Evolutionary conservation across 2,888 invertebrate species (phyloP).

Genomic region (Pilophorus perplexus): DNA sequence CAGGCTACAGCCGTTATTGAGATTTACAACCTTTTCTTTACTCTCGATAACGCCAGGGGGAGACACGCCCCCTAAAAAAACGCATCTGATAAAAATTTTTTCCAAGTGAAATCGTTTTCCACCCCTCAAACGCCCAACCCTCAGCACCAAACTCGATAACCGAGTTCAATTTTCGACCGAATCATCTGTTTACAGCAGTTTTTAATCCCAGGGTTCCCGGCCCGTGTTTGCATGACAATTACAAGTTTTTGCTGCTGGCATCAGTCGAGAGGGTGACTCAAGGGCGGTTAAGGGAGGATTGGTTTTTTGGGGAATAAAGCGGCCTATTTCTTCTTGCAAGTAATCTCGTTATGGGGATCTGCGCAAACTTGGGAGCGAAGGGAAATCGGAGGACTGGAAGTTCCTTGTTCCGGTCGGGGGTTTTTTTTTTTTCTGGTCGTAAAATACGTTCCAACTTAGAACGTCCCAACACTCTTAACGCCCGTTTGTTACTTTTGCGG

Average conservation of each 20-base stretch:
- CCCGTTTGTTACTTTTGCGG: no score
- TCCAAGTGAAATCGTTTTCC: background rate
- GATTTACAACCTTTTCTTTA: background rate
- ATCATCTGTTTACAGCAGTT: constrained; percentile 20
- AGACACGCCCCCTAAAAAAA: background rate
- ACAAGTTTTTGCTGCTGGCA: constrained; percentile 6
- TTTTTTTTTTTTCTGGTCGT: no score
- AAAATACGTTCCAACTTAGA: no score
- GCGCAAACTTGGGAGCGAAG: no score
- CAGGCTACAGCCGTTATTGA: no score
- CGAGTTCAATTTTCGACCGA: constrained; percentile 11
- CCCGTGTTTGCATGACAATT: constrained; percentile 24
- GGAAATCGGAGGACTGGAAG: no score
- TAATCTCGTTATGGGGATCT: background rate
- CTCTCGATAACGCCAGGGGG: background rate
- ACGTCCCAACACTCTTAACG: no score
- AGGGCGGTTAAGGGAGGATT: background rate
- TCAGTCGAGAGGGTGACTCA: background rate
- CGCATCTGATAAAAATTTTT: background rate
- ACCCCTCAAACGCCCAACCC: background rate
- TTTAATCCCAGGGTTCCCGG: constrained; percentile 4
- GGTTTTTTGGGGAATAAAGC: background rate
- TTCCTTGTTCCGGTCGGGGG: no score
- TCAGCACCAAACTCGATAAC: constrained; percentile 16
- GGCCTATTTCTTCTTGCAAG: background rate